Conservation (phyloP, 1,140 invertebrate species). For the Drosophila equinoxialis region DNA sequence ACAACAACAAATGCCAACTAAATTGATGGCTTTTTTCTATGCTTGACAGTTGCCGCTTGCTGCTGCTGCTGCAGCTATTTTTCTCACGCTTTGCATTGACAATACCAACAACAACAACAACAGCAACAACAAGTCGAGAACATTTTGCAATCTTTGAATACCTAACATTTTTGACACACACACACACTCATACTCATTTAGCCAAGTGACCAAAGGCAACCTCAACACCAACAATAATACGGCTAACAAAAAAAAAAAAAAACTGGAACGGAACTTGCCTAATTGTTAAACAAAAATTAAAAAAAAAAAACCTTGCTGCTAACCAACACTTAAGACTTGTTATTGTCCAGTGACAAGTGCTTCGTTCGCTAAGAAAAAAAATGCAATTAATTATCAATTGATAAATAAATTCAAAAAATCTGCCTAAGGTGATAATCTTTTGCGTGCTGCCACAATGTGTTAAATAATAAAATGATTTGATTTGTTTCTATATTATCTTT, state of each 20-base stretch:
- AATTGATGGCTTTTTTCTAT: slow-evolving; percentile 36
- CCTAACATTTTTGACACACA: slow-evolving; percentile 19
- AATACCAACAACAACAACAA: slow-evolving; percentile 44
- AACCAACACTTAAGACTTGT: background rate
- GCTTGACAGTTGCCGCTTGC: slow-evolving; percentile 26
- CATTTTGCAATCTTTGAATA: slow-evolving; percentile 23
- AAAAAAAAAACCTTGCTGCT: background rate
- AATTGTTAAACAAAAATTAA: background rate
- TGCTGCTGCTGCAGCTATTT: slow-evolving; percentile 36
- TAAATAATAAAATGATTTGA: too few species aligned
- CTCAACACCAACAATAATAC: background rate
- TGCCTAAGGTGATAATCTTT: too few species aligned
- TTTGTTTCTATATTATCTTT: too few species aligned
- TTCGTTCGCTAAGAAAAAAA: too few species aligned
- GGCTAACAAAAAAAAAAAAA: background rate
- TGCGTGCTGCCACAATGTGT: too few species aligned
- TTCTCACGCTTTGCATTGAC: slow-evolving; percentile 59
- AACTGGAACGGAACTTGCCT: slow-evolving; percentile 21
- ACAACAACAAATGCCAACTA: slow-evolving; percentile 25
- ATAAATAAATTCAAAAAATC: too few species aligned
- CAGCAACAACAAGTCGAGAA: slow-evolving; percentile 27
- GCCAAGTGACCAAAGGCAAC: slow-evolving; percentile 9
- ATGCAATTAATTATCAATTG: too few species aligned
- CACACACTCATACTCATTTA: background rate
- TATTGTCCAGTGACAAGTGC: background rate